phyloP scores from a whole-genome alignment of 1,140 invertebrate genomes.

The Druon quercuslanigerum region DNA sequence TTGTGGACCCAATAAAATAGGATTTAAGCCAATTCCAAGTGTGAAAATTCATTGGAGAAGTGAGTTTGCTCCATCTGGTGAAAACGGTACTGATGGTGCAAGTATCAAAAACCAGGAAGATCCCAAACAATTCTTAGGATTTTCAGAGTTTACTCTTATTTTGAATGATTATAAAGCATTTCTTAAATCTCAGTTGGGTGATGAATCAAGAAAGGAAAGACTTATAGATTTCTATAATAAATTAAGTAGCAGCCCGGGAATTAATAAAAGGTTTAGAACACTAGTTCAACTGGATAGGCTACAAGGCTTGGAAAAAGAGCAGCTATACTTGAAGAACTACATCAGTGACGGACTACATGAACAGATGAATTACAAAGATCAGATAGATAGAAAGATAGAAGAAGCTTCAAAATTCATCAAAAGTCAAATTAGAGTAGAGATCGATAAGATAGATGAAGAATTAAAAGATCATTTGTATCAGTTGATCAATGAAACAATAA shows the following conservation, averaged over 20 bases:
- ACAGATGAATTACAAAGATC: too few relatives aligned
- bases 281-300: constrained; percentile 2
- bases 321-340: not conserved
- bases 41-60: not conserved
- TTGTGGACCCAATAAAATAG: not conserved
- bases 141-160: not conserved
- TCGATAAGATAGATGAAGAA: too few relatives aligned
- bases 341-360: not conserved
- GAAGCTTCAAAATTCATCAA: too few relatives aligned
- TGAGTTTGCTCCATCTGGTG: too few relatives aligned
- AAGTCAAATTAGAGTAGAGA: too few relatives aligned
- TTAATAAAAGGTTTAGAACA: not conserved
- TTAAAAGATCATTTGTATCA: too few relatives aligned
- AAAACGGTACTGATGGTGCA: not conserved
- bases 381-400: too few relatives aligned
- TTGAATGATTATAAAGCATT: constrained; percentile 16
- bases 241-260: not conserved
- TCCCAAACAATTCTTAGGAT: not conserved
- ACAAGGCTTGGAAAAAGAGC: not conserved
- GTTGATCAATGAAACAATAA: too few relatives aligned
- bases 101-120: not conserved
- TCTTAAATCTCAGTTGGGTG: not conserved
- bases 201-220: not conserved
- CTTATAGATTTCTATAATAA: not conserved
- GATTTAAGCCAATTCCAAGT: not conserved